phyloP scores from a whole-genome alignment of 2,888 invertebrate species.

The Xylophagus ater region DNA sequence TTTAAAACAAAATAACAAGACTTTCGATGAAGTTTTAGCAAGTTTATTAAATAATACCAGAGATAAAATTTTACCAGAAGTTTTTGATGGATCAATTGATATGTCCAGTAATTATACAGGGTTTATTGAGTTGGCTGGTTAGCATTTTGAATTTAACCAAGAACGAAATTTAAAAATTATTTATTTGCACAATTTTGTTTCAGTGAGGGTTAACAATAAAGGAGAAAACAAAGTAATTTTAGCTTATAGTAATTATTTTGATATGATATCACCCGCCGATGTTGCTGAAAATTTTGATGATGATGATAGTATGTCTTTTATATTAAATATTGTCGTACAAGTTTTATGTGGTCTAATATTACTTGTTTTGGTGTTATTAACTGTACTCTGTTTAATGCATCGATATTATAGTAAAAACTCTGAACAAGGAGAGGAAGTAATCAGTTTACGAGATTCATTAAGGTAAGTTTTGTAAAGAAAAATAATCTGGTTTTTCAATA shows the following conservation, averaged over 20 bases:
- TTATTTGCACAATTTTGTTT: constrained; percentile 9
- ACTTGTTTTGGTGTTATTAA: constrained; percentile 48
- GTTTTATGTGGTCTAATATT: constrained; percentile 54
- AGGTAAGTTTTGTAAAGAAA: constrained; percentile 39
- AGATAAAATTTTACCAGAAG: constrained; percentile 37
- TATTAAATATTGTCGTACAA: constrained; percentile 54
- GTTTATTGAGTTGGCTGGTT: constrained; percentile 73
- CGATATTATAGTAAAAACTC: constrained; percentile 52
- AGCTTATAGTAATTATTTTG: constrained; percentile 66
- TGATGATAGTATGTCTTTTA: constrained; percentile 35
- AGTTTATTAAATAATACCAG: too few relatives aligned
- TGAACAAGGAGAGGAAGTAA: constrained; percentile 55
- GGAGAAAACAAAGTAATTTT: constrained; percentile 43
- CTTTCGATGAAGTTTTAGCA: too few relatives aligned
- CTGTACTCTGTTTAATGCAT: constrained; percentile 53
- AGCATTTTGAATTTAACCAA: constrained; percentile 25
- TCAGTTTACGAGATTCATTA: constrained; percentile 53
- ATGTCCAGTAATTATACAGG: constrained; percentile 72
- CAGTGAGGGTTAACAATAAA: constrained; percentile 34
- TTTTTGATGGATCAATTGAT: constrained; percentile 64
- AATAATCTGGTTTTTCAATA: neutral
- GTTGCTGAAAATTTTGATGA: constrained; percentile 35
- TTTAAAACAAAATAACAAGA: too few relatives aligned
- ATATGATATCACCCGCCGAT: constrained; percentile 60
- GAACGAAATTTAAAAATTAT: neutral